Conservation (phyloP, 2,113 vertebrate genomes). For the Chlorodrepanis virens region DNA sequence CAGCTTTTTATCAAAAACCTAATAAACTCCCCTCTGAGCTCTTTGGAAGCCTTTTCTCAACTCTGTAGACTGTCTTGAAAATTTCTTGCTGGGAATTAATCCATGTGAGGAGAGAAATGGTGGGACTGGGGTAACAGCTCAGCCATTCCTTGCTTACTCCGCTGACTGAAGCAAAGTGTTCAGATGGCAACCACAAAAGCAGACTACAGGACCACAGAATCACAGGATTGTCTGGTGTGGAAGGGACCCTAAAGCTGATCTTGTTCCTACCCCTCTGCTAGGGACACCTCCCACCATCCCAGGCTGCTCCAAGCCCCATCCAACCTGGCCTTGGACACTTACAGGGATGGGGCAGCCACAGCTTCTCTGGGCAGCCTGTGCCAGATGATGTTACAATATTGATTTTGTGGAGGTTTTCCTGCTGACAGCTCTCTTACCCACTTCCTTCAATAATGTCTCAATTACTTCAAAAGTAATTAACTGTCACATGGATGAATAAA, state of each 20-base stretch:
- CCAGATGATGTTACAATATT: background rate
- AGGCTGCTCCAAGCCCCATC: background rate
- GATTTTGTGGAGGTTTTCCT: background rate
- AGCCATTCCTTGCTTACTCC: background rate
- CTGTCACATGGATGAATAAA: background rate
- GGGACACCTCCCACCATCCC: background rate
- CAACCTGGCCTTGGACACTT: background rate
- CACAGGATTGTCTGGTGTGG: background rate
- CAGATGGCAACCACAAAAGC: background rate
- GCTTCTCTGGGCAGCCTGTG: background rate
- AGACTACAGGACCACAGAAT: no score
- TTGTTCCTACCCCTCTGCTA: background rate
- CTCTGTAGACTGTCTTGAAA: background rate
- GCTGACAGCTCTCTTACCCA: background rate
- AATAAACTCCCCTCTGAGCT: background rate
- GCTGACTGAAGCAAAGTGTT: background rate
- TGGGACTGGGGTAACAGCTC: background rate
- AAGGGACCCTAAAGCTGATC: background rate
- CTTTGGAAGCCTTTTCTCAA: background rate
- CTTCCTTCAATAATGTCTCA: background rate
- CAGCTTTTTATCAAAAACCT: background rate
- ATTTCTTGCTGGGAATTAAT: background rate
- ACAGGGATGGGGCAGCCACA: background rate
- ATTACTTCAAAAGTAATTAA: constrained; percentile 38
- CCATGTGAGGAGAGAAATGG: background rate